These are phyloP conservation scores for Tokudaia tokunoshimensis DNA, from an alignment of 2,797 vertebrate genomes.

Conservation along the genomic window DNA sequence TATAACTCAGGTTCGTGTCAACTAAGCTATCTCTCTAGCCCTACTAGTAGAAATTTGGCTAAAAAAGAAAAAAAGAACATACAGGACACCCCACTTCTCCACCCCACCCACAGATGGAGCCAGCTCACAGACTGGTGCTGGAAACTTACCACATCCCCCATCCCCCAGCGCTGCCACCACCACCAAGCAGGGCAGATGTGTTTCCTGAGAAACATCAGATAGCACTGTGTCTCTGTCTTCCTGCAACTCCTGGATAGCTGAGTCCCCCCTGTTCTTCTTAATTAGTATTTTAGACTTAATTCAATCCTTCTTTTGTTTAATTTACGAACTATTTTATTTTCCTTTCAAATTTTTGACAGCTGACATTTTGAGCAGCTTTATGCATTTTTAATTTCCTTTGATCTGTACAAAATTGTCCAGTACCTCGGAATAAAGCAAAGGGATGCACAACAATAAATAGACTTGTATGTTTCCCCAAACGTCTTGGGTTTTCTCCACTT, in stretches of 20 bases:
- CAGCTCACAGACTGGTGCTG: background rate
- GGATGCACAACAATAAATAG: slow-evolving; percentile 79
- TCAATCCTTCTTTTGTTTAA: background rate
- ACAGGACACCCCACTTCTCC: background rate
- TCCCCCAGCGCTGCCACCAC: background rate
- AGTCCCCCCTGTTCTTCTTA: slow-evolving; percentile 42
- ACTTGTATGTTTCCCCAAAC: slow-evolving; percentile 73
- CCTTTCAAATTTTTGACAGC: slow-evolving; percentile 53
- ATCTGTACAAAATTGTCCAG: slow-evolving; percentile 78
- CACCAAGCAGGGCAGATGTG: background rate
- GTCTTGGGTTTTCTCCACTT: slow-evolving; percentile 78
- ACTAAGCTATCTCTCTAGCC: background rate
- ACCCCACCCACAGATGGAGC: background rate
- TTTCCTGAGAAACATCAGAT: background rate
- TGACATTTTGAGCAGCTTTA: slow-evolving; percentile 77
- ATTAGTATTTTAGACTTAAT: slow-evolving; percentile 28
- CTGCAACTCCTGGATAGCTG: background rate
- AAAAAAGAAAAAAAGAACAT: background rate
- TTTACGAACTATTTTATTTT: background rate
- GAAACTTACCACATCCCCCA: background rate
- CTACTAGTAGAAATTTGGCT: background rate
- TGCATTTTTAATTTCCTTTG: slow-evolving; percentile 85
- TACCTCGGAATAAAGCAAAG: slow-evolving; percentile 69
- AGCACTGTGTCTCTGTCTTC: background rate
- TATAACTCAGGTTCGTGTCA: background rate